phyloP scores from a whole-genome alignment of 2,888 invertebrate species.

The Tetragnatha montana region DNA sequence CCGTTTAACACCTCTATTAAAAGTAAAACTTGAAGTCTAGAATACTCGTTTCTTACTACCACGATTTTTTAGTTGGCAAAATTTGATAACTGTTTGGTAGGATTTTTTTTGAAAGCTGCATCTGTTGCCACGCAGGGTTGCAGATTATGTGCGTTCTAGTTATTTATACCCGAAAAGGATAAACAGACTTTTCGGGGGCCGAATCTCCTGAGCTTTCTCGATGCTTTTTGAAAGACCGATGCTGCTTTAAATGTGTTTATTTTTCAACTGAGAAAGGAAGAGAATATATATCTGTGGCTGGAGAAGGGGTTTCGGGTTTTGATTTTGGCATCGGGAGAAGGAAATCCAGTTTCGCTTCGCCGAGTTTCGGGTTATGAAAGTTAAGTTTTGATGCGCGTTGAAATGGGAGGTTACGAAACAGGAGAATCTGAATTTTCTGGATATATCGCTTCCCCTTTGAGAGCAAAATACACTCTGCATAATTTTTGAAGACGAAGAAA shows the following conservation, averaged over 20 bases:
- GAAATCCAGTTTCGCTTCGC: background rate
- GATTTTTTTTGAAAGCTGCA: too few species aligned
- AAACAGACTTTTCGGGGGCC: background rate
- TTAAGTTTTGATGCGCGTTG: background rate
- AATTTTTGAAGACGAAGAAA: too few species aligned
- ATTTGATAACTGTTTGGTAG: too few species aligned
- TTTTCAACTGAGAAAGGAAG: background rate
- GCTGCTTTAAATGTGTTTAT: background rate
- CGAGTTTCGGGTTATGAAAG: background rate
- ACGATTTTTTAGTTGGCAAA: too few species aligned
- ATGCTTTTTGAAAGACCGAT: background rate
- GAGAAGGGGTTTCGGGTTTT: background rate
- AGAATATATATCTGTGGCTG: background rate
- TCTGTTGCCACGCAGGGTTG: too few species aligned
- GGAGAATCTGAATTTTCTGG: background rate
- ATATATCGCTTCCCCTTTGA: background rate
- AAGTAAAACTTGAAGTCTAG: too few species aligned
- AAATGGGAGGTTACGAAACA: background rate
- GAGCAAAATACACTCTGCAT: background rate
- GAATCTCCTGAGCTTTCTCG: background rate
- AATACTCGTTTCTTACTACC: too few species aligned
- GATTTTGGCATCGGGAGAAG: background rate
- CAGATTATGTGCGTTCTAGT: background rate
- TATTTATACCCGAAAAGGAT: background rate
- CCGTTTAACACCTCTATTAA: too few species aligned